Conservation (phyloP, 2,888 invertebrate species). For the Cordilura impudica region DNA sequence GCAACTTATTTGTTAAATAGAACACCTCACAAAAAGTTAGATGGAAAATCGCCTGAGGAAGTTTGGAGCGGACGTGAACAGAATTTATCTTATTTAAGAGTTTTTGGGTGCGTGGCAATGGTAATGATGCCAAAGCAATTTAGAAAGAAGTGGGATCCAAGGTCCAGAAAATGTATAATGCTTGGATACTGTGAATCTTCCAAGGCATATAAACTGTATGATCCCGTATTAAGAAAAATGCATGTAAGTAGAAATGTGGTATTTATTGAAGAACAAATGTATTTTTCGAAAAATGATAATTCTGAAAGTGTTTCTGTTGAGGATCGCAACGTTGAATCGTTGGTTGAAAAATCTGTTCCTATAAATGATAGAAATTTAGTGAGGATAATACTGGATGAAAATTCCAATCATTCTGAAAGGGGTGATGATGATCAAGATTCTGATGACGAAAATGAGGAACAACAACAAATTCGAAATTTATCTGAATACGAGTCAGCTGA, state of each 20-base stretch:
- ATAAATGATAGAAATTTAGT: too few species aligned
- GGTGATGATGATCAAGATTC: too few species aligned
- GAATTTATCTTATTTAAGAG: slow-evolving; percentile 14
- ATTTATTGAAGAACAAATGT: too few species aligned
- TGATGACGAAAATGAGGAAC: too few species aligned
- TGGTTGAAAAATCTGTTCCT: too few species aligned
- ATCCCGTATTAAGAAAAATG: background rate
- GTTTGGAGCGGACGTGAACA: background rate
- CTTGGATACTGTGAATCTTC: slow-evolving; percentile 35
- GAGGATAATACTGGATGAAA: slow-evolving; percentile 19
- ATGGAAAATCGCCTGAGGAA: slow-evolving; percentile 18
- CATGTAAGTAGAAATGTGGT: too few species aligned
- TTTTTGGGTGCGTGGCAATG: too few species aligned
- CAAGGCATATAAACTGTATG: slow-evolving; percentile 22
- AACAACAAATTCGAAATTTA: background rate
- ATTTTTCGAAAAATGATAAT: too few species aligned
- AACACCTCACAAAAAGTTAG: background rate
- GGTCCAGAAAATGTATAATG: slow-evolving; percentile 26
- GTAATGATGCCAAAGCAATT: too few species aligned
- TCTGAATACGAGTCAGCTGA: background rate
- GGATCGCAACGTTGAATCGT: too few species aligned
- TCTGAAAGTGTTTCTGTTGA: too few species aligned
- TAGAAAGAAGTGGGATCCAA: slow-evolving; percentile 39
- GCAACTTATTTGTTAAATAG: slow-evolving; percentile 18
- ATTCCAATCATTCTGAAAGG: slow-evolving; percentile 5